phyloP scores from a whole-genome alignment of 30 jellyfish, hydroid and myxozoan genomes.

The Cassiopea xamachana region DNA sequence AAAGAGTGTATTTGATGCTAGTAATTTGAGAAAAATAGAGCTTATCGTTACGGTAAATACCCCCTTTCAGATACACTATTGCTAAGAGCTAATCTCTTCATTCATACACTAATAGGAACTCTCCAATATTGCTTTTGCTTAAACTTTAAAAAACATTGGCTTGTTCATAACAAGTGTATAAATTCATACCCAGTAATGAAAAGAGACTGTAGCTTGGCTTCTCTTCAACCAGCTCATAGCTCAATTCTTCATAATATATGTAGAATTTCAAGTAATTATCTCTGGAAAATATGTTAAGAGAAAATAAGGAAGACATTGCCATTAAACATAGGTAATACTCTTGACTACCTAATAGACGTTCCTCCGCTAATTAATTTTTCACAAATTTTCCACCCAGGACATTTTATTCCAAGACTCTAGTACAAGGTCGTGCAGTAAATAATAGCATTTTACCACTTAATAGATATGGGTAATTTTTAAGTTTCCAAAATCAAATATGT shows the following conservation, averaged over 20 bases:
- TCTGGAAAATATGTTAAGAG: slow-evolving; percentile 20
- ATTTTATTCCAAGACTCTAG: neutral
- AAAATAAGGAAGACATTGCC: neutral
- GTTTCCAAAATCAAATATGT: neutral
- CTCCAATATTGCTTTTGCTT: too few species aligned
- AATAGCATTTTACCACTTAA: neutral
- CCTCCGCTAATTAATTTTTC: too few species aligned
- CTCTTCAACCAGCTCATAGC: slow-evolving; percentile 81
- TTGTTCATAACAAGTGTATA: too few species aligned
- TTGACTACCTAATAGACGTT: too few species aligned
- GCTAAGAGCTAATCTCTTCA: too few species aligned
- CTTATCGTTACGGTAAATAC: too few species aligned
- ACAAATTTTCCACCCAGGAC: too few species aligned
- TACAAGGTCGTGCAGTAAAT: neutral
- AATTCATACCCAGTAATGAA: slow-evolving; percentile 71
- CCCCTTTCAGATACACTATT: too few species aligned
- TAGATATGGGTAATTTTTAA: neutral
- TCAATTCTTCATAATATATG: slow-evolving; percentile 73
- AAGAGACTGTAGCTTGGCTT: slow-evolving; percentile 74
- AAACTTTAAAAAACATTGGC: too few species aligned
- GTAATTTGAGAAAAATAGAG: too few species aligned
- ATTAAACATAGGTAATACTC: neutral
- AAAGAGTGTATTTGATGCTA: too few species aligned
- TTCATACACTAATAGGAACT: too few species aligned
- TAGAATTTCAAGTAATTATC: slow-evolving; percentile 73